A percentile compares a stretch with the other conserved stretches of the same genome.
Evolutionary conservation across 1,140 invertebrate species (phyloP).

Genomic region (Pseudomyrmex concolor): DNA sequence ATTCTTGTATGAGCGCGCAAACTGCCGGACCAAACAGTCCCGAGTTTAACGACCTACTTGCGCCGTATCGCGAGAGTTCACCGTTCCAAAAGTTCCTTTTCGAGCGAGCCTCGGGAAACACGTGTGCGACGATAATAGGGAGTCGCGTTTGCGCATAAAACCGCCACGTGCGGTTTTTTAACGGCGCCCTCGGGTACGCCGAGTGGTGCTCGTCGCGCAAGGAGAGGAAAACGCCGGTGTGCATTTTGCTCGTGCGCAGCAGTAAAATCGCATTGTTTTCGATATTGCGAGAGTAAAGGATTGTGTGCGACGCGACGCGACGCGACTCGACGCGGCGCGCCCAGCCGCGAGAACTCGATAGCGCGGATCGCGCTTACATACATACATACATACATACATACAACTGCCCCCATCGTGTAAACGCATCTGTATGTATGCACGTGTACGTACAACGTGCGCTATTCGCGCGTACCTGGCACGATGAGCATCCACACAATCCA

Average conservation of each 20-base stretch:
- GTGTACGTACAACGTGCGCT: slow-evolving; percentile 18
- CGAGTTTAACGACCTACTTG: slow-evolving; percentile 33
- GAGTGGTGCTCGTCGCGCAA: neutral
- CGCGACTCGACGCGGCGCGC: slow-evolving; percentile 20
- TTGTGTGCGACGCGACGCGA: neutral
- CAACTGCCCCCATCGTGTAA: no score
- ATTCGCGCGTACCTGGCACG: slow-evolving; percentile 7
- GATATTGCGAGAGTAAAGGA: slow-evolving; percentile 43
- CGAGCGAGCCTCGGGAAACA: slow-evolving; percentile 5
- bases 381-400: neutral
- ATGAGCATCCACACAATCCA: slow-evolving; percentile 29
- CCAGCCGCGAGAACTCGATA: slow-evolving; percentile 43
- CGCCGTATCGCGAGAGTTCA: slow-evolving; percentile 2
- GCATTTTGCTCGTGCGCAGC: slow-evolving; percentile 35
- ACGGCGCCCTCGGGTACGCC: neutral
- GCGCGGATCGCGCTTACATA: slow-evolving; percentile 29
- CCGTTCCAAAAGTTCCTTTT: slow-evolving; percentile 33
- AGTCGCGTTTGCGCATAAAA: slow-evolving; percentile 16
- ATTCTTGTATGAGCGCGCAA: slow-evolving; percentile 9
- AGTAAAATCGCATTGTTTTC: slow-evolving; percentile 67
- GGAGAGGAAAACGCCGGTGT: neutral
- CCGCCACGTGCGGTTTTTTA: slow-evolving; percentile 35
- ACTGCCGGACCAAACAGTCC: slow-evolving; percentile 18
- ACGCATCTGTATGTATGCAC: neutral
- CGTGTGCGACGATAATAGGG: slow-evolving; percentile 36